Conservation (phyloP, 2,113 vertebrate genomes). For the Podocnemis expansa region DNA sequence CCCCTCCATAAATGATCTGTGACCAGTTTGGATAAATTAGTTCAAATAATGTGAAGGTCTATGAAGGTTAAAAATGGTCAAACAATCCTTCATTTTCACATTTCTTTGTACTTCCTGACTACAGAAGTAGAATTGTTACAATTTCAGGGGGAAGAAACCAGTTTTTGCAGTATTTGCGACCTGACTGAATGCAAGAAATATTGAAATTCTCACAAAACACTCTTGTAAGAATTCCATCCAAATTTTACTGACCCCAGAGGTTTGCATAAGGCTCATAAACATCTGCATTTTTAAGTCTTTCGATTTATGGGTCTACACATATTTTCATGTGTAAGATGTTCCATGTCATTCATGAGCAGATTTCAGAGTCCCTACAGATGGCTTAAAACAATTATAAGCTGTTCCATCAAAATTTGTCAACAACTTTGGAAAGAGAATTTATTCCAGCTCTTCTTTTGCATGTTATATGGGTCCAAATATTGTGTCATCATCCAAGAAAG, state of each 20-base stretch:
- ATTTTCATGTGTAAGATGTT: not conserved
- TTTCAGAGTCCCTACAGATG: not conserved
- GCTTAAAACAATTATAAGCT: not conserved
- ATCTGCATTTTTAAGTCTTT: not conserved
- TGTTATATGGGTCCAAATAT: not conserved
- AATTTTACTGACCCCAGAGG: not conserved
- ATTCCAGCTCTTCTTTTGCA: not conserved
- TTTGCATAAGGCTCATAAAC: accelerated
- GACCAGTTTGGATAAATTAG: not conserved
- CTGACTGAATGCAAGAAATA: not conserved
- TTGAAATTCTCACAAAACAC: not conserved
- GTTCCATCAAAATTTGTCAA: not conserved
- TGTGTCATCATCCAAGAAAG: not conserved
- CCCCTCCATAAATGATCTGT: not conserved
- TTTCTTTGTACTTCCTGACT: not conserved
- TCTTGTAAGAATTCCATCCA: not conserved
- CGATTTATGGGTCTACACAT: not conserved
- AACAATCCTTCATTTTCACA: not conserved
- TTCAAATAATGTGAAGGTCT: not conserved
- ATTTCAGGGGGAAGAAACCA: not conserved
- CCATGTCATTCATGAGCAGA: not conserved
- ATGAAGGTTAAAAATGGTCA: not conserved
- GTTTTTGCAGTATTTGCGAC: not conserved
- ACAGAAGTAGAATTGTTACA: not conserved
- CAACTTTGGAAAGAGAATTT: not conserved